Evolutionary conservation across 1,140 invertebrate species (phyloP), one percentile per base, ranked within the genome.

Genomic region (Microplitis mediator): DNA sequence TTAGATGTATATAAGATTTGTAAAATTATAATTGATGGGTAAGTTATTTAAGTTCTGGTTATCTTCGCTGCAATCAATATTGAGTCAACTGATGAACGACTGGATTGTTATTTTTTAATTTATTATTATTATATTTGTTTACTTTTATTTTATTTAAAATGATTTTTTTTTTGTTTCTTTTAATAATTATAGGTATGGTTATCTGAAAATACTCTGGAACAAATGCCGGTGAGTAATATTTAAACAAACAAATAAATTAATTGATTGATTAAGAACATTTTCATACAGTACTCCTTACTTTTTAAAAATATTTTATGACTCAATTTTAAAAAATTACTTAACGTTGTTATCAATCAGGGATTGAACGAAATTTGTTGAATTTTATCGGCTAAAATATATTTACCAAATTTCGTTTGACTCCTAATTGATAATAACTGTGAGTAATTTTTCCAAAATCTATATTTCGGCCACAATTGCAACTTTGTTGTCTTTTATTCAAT

Each of bases 151-250:
- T 0, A 23, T 23, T 23, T 23, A 23, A 23, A 23, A 23, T 23
- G 23, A 23, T 0, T 23, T 23, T 23, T 23, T 71, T 69, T 52
- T 66, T 50, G 34, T 69, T 69, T 8, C 52, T 50, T 67, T 62
- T 6, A 45, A 45, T 16, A 79, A 80, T 90, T 90, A 69, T 88
- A 92, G 91, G 89, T 93, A 77, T 94, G 93, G 93, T 88, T 93
- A 77, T 92, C 91, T 63, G 88, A 91, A 74, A 91, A 91, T 82
- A 89, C 88, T 35, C 89, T 89, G 86, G 92, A 93, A 80, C 88
- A 91, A 83, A 93, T 93, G 93, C 92, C 92, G 88, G 93, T 94
- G 89, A 92, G 92, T 91, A 83, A 79, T 61, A 66, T 69, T 34
- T 75, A 31, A 56, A 72, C 69, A 36, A 16, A 65, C 39, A 72